Conservation (phyloP, 2,888 invertebrate species). For the Ganaspis brasiliensis region DNA sequence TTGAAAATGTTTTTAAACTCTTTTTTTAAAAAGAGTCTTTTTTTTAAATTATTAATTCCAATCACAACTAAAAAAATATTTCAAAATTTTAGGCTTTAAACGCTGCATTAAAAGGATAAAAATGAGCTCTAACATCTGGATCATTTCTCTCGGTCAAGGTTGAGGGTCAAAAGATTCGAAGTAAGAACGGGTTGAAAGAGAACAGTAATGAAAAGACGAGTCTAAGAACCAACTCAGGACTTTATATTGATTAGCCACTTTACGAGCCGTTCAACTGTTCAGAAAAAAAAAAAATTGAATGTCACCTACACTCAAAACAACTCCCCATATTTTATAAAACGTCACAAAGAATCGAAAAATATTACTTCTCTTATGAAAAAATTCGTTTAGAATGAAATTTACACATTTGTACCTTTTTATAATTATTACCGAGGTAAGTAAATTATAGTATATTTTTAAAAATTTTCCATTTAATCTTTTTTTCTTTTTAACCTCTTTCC, state of each 20-base stretch:
- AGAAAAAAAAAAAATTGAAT: constrained; percentile 13
- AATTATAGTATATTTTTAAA: too few species aligned
- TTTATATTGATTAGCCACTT: constrained; percentile 17
- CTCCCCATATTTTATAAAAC: constrained; percentile 6
- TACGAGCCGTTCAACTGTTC: constrained; percentile 25
- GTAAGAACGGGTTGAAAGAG: constrained; percentile 14
- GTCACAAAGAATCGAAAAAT: neutral
- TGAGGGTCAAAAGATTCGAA: constrained; percentile 23
- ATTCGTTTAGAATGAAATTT: neutral
- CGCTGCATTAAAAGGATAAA: neutral
- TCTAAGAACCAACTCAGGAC: neutral
- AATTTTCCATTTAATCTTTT: neutral
- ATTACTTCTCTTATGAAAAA: constrained; percentile 6
- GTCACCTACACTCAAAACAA: neutral
- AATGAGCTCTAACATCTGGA: neutral
- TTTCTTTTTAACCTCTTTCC: neutral
- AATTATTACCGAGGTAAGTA: constrained; percentile 23
- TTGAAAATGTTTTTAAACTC: too few species aligned
- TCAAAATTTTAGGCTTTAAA: neutral
- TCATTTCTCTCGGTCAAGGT: constrained; percentile 20
- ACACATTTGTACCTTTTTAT: neutral
- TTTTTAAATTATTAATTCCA: neutral
- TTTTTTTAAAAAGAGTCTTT: too few species aligned
- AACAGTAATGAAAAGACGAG: constrained; percentile 21
- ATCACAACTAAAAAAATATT: neutral